phyloP scores from a whole-genome alignment of 1,140 invertebrate species.

The Aricia agestis region DNA sequence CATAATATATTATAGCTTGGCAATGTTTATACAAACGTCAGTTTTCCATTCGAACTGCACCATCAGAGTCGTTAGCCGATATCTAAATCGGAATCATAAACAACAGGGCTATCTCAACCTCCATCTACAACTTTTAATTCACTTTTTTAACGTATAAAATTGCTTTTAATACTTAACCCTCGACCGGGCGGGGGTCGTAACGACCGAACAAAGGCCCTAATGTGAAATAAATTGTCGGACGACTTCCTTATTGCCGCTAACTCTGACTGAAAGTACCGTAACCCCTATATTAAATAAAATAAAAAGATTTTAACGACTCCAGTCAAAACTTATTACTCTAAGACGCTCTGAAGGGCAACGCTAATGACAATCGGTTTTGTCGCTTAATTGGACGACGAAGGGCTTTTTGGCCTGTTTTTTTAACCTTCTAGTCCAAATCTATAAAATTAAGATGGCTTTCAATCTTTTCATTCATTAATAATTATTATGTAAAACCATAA shows the following conservation, averaged over 20 bases:
- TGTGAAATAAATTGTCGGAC: slow-evolving; percentile 12
- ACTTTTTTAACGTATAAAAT: slow-evolving; percentile 8
- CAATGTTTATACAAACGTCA: not conserved
- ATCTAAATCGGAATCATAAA: slow-evolving; percentile 1
- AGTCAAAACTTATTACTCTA: slow-evolving; percentile 2
- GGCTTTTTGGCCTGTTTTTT: not conserved
- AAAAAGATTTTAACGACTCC: slow-evolving; percentile 6
- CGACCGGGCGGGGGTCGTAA: not conserved
- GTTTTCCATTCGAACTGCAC: not conserved
- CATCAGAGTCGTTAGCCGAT: not conserved
- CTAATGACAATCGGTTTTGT: not conserved
- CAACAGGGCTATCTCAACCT: not conserved
- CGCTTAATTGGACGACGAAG: not conserved
- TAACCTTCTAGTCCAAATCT: not conserved
- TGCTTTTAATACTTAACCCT: slow-evolving; percentile 3
- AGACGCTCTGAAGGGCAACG: not conserved
- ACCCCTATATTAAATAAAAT: slow-evolving; percentile 6
- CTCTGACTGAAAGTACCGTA: not conserved
- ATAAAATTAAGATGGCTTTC: not conserved
- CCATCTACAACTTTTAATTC: slow-evolving; percentile 9
- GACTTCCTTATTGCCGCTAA: slow-evolving; percentile 10
- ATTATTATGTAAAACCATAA: no score
- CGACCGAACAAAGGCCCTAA: slow-evolving; percentile 15
- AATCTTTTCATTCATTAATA: no score
- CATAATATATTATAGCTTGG: no score